Evolutionary conservation across 2,888 invertebrate genomes (phyloP).

Genomic region (Strigamia transsilvanica): DNA sequence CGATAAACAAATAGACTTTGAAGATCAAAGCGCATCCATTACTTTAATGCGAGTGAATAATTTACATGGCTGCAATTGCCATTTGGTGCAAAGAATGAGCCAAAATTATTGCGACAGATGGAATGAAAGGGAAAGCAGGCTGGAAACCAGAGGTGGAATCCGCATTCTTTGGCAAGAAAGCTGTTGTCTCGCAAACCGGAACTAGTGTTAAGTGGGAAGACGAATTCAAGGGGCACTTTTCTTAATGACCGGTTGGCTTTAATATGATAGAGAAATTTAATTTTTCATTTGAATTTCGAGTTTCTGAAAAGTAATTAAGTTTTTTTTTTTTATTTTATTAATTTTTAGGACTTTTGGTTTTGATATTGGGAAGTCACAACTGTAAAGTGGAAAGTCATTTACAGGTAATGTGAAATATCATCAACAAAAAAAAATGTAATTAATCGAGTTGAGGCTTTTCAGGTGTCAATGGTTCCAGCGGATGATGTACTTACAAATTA

Average conservation of each 20-base stretch:
- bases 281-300: neutral
- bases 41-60: neutral
- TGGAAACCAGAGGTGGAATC: slow-evolving; percentile 1
- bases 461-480: neutral
- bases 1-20: neutral
- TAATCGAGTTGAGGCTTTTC: neutral
- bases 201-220: slow-evolving; percentile 21
- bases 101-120: slow-evolving; percentile 30
- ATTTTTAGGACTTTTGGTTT: neutral
- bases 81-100: neutral
- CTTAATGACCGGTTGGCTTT: neutral
- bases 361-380: slow-evolving; percentile 4
- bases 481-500: slow-evolving; percentile 1
- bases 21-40: neutral
- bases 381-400: neutral
- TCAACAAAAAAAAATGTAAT: neutral
- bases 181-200: slow-evolving; percentile 26
- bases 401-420: neutral
- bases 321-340: neutral
- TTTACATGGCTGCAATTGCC: slow-evolving; percentile 1
- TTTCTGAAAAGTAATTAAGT: too few relatives aligned
- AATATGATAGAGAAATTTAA: neutral
- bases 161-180: slow-evolving; percentile 10
- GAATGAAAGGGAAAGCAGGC: slow-evolving; percentile 16
- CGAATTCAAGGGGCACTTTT: slow-evolving; percentile 26